Evolutionary conservation across 2,888 invertebrate genomes (phyloP).

Genomic region (Caenorhabditis sp.): DNA sequence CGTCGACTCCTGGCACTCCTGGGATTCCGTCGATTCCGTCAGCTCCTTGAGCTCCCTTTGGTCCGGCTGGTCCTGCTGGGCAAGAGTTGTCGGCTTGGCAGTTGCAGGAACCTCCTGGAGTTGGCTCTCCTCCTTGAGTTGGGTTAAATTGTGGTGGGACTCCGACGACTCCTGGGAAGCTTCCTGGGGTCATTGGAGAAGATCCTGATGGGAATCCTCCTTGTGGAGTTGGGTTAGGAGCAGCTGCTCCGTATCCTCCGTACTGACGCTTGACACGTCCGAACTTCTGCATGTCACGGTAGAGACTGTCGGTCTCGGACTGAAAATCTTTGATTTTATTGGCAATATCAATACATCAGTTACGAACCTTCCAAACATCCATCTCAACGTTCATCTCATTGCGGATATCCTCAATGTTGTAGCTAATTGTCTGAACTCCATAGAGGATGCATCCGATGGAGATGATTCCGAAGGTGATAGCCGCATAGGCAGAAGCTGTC

Average conservation of each 20-base stretch:
- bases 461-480: conserved; percentile 67
- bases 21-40: conserved; percentile 77
- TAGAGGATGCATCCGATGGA: conserved; percentile 66
- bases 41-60: conserved; percentile 73
- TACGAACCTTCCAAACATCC: conserved; percentile 73
- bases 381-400: conserved; percentile 74
- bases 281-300: conserved; percentile 71
- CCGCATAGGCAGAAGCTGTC: conserved; percentile 64
- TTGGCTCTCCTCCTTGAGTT: conserved; percentile 65
- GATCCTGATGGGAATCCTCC: conserved; percentile 52
- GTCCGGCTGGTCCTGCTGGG: conserved; percentile 77
- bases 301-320: conserved; percentile 68
- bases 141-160: conserved; percentile 65
- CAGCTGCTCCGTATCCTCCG: conserved; percentile 74
- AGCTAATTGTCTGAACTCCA: conserved; percentile 68
- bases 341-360: neutral
- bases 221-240: conserved; percentile 52
- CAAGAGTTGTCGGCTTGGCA: conserved; percentile 75
- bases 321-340: conserved; percentile 30
- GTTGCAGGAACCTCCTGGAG: conserved; percentile 68
- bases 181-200: conserved; percentile 43
- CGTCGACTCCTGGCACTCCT: conserved; percentile 76
- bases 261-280: conserved; percentile 75
- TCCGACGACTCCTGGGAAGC: conserved; percentile 68
- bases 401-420: conserved; percentile 72